Percentiles rank a stretch among this genome's conserved stretches.
Evolutionary conservation across 2,113 vertebrate species (phyloP).

Genomic region (Phalacrocorax pelagicus): DNA sequence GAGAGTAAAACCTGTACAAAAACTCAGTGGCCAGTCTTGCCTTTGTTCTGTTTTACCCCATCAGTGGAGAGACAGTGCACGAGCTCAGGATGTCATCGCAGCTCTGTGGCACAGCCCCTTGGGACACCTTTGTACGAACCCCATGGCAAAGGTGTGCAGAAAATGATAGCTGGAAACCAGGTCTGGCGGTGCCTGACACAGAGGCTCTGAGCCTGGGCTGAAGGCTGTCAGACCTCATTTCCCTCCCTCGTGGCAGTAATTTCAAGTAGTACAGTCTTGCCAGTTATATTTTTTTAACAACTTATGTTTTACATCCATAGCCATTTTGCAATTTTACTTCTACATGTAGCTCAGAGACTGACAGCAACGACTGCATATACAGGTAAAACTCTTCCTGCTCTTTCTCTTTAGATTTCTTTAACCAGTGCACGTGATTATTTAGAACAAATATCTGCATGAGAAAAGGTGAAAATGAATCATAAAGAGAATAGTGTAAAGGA

Average conservation of each 20-base stretch:
- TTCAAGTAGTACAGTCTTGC: not conserved
- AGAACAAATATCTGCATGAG: not conserved
- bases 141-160: not conserved
- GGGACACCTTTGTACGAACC: not conserved
- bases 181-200: accelerated
- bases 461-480: not conserved
- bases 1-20: not conserved
- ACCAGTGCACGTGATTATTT: not conserved
- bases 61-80: not conserved
- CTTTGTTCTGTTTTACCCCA: not conserved
- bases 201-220: not conserved
- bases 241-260: not conserved
- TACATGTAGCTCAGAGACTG: not conserved
- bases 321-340: not conserved
- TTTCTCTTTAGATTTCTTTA: not conserved
- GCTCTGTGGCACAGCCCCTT: not conserved
- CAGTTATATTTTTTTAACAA: not conserved
- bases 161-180: not conserved
- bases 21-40: not conserved
- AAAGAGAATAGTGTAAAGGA: not conserved
- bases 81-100: accelerated
- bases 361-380: not conserved
- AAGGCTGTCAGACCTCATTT: not conserved
- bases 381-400: not conserved
- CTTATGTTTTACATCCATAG: not conserved